Conservation (phyloP, 35 echinoderm and acorn worm genomes). For the Nesometra sesokonis region DNA sequence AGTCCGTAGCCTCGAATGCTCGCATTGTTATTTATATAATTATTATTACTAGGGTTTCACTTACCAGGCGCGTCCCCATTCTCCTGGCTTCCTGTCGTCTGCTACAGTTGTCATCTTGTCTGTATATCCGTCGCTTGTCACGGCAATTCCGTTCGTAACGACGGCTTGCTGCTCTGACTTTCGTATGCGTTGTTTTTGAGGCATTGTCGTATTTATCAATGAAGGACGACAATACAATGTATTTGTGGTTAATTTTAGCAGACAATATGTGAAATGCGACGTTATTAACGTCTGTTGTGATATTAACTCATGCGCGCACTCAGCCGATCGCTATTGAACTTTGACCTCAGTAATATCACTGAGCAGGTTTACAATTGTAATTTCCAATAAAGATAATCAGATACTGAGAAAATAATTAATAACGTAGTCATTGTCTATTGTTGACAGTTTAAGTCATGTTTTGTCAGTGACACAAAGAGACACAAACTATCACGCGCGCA, state of each 20-base stretch:
- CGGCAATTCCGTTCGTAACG: background rate
- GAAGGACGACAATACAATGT: background rate
- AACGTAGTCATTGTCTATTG: no score
- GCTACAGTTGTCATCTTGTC: background rate
- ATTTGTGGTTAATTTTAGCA: no score
- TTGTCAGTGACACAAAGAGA: no score
- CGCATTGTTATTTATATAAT: background rate
- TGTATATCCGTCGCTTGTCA: background rate
- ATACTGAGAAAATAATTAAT: no score
- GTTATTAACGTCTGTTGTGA: background rate
- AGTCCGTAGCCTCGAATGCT: background rate
- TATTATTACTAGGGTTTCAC: background rate
- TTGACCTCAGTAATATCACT: background rate
- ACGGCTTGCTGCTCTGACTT: background rate
- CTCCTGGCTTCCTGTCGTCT: slow-evolving; percentile 10
- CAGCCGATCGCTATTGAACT: background rate
- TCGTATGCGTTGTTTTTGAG: background rate
- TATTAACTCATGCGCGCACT: no score
- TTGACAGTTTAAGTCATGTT: no score
- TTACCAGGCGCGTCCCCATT: slow-evolving; percentile 58
- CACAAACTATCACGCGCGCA: no score
- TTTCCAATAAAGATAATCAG: no score
- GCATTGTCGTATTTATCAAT: background rate
- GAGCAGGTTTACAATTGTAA: no score
- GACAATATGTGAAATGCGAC: background rate